A percentile compares a stretch with the other conserved stretches of the same genome.
phyloP scores from a whole-genome alignment of 2,113 vertebrate species.

The Fulmarus glacialis region DNA sequence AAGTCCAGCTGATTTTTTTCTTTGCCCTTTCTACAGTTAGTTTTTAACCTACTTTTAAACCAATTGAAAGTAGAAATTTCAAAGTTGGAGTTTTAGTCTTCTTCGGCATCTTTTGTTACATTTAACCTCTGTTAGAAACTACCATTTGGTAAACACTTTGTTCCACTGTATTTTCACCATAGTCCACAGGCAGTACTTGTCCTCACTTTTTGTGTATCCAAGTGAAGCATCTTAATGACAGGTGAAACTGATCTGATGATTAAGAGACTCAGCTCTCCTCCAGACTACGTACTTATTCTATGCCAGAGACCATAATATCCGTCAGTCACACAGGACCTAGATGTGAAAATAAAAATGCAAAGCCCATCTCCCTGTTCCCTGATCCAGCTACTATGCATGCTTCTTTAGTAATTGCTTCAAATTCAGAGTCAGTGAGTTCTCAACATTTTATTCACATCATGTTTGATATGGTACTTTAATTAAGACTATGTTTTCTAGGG shows the following conservation, averaged over 20 bases:
- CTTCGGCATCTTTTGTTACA: not conserved
- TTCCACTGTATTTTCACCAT: not conserved
- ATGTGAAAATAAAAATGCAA: not conserved
- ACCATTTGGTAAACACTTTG: accelerated
- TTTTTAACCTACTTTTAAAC: not conserved
- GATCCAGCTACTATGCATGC: not conserved
- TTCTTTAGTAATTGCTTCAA: not conserved
- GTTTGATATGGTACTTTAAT: not conserved
- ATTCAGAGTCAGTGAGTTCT: not conserved
- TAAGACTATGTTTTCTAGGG: not conserved
- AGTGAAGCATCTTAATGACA: not conserved
- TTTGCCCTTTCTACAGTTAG: not conserved
- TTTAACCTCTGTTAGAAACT: not conserved
- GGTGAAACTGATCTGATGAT: not conserved
- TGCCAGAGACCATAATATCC: not conserved
- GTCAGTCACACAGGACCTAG: not conserved
- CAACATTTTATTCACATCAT: not conserved
- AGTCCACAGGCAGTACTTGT: not conserved
- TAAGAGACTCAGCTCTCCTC: not conserved
- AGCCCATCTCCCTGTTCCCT: not conserved
- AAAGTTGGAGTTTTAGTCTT: not conserved
- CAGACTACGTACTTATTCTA: not conserved
- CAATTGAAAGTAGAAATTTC: not conserved
- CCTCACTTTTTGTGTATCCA: not conserved
- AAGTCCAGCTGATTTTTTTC: not conserved